These are phyloP conservation scores for Astropecten irregularis DNA, from an alignment of 53 echinoderm and acorn worm species.

Conservation along the genomic window DNA sequence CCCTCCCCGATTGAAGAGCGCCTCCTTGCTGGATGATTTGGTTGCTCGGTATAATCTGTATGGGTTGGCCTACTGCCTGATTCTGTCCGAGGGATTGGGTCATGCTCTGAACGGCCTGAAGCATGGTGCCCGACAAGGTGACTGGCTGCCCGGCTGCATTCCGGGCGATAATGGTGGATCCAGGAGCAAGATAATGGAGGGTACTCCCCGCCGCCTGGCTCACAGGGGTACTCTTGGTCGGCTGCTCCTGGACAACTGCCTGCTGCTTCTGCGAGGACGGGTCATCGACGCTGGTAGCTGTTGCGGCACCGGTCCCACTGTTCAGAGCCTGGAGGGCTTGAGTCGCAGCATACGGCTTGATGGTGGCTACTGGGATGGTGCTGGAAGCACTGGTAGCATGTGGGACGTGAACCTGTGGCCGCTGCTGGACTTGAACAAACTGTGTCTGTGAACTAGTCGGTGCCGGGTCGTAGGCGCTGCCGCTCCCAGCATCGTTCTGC, in stretches of 20 bases:
- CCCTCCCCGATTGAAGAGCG: slow-evolving; percentile 29
- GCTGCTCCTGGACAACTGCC: not conserved
- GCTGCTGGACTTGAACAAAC: slow-evolving; percentile 7
- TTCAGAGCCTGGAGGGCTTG: slow-evolving; percentile 33
- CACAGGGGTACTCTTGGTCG: not conserved
- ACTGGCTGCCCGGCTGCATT: slow-evolving; percentile 46
- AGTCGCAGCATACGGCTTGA: slow-evolving; percentile 48
- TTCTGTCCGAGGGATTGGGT: slow-evolving; percentile 30
- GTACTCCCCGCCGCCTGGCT: slow-evolving; percentile 30
- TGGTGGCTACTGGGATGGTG: slow-evolving; percentile 32
- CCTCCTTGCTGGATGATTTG: slow-evolving; percentile 44
- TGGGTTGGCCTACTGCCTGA: slow-evolving; percentile 52
- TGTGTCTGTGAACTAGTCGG: not conserved
- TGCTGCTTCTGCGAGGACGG: not conserved
- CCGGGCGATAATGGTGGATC: slow-evolving; percentile 18
- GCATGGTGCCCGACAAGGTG: slow-evolving; percentile 14
- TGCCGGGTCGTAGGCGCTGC: not conserved
- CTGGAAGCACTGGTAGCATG: not conserved
- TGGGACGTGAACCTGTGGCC: not conserved
- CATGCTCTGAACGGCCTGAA: slow-evolving; percentile 37
- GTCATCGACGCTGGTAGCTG: slow-evolving; percentile 7
- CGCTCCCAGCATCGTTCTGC: not conserved
- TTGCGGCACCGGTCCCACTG: not conserved
- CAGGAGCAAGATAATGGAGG: slow-evolving; percentile 30
- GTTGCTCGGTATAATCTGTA: slow-evolving; percentile 53